Conservation (phyloP, 2,797 vertebrate species). For the Molossus alvarezi region DNA sequence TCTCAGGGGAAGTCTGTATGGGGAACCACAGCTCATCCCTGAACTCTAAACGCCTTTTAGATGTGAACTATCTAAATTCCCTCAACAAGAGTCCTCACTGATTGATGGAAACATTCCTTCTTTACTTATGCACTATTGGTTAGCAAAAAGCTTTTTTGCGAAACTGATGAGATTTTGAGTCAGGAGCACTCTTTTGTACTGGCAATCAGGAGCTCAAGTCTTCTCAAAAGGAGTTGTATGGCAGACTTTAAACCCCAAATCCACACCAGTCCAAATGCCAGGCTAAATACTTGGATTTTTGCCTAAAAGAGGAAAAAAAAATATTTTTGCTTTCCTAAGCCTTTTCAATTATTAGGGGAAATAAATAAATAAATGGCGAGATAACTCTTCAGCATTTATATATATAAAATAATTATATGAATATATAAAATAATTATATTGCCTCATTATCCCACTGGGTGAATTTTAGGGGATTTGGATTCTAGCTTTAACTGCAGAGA, state of each 20-base stretch:
- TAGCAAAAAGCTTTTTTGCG: neutral
- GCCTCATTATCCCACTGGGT: neutral
- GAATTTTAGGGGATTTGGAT: neutral
- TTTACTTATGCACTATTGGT: neutral
- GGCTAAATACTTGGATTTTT: slow-evolving; percentile 1
- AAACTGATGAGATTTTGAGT: neutral
- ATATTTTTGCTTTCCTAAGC: neutral
- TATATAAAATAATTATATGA: slow-evolving; percentile 12
- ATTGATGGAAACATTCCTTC: neutral
- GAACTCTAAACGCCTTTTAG: neutral
- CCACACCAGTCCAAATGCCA: neutral
- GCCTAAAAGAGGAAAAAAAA: neutral
- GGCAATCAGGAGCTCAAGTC: neutral
- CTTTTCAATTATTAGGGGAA: neutral
- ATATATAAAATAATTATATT: slow-evolving; percentile 40
- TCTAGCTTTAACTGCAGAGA: neutral
- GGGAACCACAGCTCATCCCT: too few species aligned
- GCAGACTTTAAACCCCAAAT: neutral
- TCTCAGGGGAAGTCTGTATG: neutral
- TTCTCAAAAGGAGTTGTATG: slow-evolving; percentile 9
- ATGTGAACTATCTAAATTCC: neutral
- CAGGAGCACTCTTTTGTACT: neutral
- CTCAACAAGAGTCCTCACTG: neutral
- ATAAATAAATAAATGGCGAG: slow-evolving; percentile 20
- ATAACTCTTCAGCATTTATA: neutral